Conservation (phyloP, 2,797 vertebrate species). For the Brachyalestes nurse region DNA sequence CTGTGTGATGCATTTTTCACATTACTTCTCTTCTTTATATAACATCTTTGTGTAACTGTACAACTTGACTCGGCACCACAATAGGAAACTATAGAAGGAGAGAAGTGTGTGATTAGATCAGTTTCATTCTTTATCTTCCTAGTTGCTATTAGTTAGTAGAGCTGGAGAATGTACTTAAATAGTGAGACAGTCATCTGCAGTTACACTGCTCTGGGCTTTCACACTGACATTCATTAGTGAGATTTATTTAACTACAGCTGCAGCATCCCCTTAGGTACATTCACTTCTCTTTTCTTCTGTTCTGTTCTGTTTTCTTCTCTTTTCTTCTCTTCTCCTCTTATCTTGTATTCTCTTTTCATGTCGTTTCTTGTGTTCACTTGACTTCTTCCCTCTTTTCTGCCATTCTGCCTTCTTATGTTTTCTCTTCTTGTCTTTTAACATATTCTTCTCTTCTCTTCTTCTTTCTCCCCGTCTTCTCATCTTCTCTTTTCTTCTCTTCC, state of each 20-base stretch:
- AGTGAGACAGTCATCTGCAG: background rate
- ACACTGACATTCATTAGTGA: background rate
- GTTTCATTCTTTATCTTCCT: background rate
- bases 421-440: background rate
- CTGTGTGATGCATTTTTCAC: constrained; percentile 9
- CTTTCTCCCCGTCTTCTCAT: no score
- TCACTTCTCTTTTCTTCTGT: background rate
- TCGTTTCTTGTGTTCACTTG: no score
- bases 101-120: constrained; percentile 15
- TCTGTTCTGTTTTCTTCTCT: background rate
- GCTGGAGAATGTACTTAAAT: background rate
- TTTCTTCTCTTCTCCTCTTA: background rate
- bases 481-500: background rate
- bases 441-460: background rate
- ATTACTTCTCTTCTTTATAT: no score
- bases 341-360: background rate
- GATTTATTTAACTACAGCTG: constrained; percentile 1
- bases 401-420: background rate
- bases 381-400: background rate
- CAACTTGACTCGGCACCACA: no score
- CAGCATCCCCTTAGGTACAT: background rate
- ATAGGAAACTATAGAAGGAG: no score
- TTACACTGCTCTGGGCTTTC: background rate
- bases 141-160: background rate
- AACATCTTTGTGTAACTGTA: no score